Base-by-base conservation (phyloP, 2,888 invertebrate species). In the Allolobophora icterica region DNA sequence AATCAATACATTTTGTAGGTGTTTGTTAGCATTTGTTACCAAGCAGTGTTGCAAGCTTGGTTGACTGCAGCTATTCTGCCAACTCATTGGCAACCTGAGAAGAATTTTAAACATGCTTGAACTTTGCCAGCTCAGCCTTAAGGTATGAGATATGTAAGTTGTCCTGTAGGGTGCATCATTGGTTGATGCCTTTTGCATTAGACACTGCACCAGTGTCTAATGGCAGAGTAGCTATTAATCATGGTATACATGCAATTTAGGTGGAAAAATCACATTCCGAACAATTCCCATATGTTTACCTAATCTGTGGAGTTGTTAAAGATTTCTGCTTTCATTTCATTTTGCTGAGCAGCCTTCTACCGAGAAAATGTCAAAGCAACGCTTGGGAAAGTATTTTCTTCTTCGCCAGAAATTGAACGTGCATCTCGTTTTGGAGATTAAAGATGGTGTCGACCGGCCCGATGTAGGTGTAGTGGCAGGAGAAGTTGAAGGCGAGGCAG, bases 361-460 rank as follows among this genome's bases (percentile, higher is more conserved):
- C 21, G 35, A 87, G 87, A 33, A n/a, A 71, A 87, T 87, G 87
- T 87, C 87, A 5, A 87, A 87, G 19, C 87, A 87, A 8, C 87
- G 38, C 35, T 87, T 17, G 35, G 87, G 87, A 8, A 87, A 87
- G 87, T 87, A 35, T 87, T 87, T 87, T 24, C 87, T 87, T 87
- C 34, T 87, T 87, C 87, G 87, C 38, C 87, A 87, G 1, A 87
- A 87, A 87, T 87, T 17, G n/a, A 87, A 87, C 35, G 19, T 34
- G 34, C 87, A 87, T 17, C 87, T 87, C 38, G 87, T 87, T 87
- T 87, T 87, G 87, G 87, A 87, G 35, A 87, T 87, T n/a, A 87
- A 87, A 87, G 38, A 87, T 87, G 87, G 87, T 24, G 17, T 34
- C 11, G 87, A 87, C 38, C 87, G 38, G 38, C 87, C 87, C 0